Conservation (phyloP, 2,797 vertebrate genomes). For the Myotis pilosus region DNA sequence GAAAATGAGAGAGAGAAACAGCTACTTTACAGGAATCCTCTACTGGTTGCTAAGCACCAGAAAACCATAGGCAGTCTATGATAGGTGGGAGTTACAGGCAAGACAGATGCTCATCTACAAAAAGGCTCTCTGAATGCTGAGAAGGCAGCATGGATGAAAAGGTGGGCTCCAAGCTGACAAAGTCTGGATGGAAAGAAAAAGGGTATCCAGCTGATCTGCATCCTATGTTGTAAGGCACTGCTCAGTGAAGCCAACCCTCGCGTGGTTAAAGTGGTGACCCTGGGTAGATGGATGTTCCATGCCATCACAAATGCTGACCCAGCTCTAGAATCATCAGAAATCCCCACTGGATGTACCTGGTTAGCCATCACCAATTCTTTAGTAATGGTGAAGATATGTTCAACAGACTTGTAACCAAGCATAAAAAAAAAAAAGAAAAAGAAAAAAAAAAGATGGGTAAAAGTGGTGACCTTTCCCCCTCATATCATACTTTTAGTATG, state of each 20-base stretch:
- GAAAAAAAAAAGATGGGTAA: neutral
- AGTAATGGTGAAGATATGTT: neutral
- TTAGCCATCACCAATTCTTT: neutral
- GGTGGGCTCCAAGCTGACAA: slow-evolving; percentile 10
- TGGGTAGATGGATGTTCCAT: neutral
- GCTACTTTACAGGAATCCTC: slow-evolving; percentile 69
- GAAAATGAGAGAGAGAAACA: slow-evolving; percentile 66
- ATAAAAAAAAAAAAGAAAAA: neutral
- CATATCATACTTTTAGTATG: neutral
- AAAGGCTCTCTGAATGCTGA: slow-evolving; percentile 60
- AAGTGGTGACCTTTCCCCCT: neutral
- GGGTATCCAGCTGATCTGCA: neutral
- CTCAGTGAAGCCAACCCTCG: neutral
- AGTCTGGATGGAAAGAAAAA: neutral
- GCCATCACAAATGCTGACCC: neutral
- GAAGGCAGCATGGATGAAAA: slow-evolving; percentile 1
- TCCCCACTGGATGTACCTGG: neutral
- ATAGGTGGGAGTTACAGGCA: slow-evolving; percentile 62
- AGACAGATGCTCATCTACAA: slow-evolving; percentile 73
- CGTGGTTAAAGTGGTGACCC: neutral
- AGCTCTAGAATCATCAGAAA: neutral
- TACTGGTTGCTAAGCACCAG: slow-evolving; percentile 82
- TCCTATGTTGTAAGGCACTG: neutral
- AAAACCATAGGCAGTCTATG: slow-evolving; percentile 69
- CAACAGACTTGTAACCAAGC: neutral